These are phyloP conservation scores for Eueremaeus valkanovi DNA, from an alignment of 2,888 invertebrate genomes.

Conservation along the genomic window DNA sequence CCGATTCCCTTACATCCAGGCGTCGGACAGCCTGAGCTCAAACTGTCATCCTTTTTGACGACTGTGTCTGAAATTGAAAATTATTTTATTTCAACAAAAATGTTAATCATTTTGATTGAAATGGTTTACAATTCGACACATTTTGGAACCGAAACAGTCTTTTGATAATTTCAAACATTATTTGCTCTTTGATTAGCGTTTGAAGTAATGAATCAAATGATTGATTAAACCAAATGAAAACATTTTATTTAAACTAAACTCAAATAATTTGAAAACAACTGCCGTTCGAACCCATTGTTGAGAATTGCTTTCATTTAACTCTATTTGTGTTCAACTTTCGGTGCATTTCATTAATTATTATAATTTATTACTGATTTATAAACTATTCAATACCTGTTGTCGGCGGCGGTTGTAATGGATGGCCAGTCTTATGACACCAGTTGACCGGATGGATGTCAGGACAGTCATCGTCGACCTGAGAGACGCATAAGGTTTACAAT, in stretches of 20 bases:
- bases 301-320: too few species aligned
- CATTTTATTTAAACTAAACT: conserved; percentile 13
- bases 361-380: neutral
- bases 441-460: conserved; percentile 85
- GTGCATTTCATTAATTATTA: too few species aligned
- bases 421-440: conserved; percentile 84
- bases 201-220: too few species aligned
- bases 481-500: neutral
- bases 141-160: too few species aligned
- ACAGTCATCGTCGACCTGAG: conserved; percentile 72
- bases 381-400: conserved; percentile 61
- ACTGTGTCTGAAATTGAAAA: neutral
- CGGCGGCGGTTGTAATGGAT: conserved; percentile 67
- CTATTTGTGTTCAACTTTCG: too few species aligned
- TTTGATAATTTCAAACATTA: too few species aligned
- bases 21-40: conserved; percentile 66
- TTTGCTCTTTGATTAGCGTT: too few species aligned
- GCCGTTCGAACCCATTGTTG: too few species aligned
- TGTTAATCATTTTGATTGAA: too few species aligned
- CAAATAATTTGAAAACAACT: neutral
- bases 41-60: neutral
- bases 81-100: too few species aligned
- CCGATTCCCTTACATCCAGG: conserved; percentile 84
- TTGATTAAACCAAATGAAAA: too few species aligned
- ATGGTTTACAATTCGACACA: too few species aligned